Percentiles rank a stretch among this genome's conserved stretches.
These are phyloP conservation scores for Bursaphelenchus mucronatus DNA, from an alignment of 1,140 invertebrate species.

Conservation along the genomic window DNA sequence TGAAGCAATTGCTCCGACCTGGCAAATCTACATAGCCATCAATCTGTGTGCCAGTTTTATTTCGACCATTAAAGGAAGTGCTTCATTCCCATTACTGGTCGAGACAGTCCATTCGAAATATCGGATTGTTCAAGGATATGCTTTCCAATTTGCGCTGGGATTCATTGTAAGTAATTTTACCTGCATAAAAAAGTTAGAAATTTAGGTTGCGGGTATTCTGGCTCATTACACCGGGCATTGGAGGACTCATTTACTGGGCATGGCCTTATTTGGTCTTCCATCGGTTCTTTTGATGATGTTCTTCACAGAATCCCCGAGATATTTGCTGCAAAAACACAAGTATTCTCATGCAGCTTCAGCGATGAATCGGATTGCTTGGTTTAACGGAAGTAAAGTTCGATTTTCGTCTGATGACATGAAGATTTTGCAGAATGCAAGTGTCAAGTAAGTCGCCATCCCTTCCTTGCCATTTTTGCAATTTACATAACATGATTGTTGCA, in stretches of 20 bases:
- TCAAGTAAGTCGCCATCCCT: constrained; percentile 6
- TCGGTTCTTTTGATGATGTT: constrained; percentile 23
- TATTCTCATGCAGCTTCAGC: constrained; percentile 28
- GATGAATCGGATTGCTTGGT: constrained; percentile 36
- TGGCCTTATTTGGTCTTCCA: constrained; percentile 29
- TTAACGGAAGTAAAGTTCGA: constrained; percentile 24
- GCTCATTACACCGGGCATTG: constrained; percentile 27
- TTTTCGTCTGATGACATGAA: constrained; percentile 33
- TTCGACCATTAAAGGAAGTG: constrained; percentile 17
- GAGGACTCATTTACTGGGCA: constrained; percentile 26
- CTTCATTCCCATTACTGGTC: constrained; percentile 36
- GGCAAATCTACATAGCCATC: constrained; percentile 29
- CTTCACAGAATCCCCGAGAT: constrained; percentile 33
- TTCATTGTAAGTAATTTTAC: constrained; percentile 28
- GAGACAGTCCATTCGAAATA: constrained; percentile 39
- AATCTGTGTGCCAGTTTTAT: constrained; percentile 26
- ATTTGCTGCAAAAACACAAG: constrained; percentile 28
- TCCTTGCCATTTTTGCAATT: background rate
- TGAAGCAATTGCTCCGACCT: constrained; percentile 28
- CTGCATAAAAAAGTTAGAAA: background rate
- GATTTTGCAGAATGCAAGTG: constrained; percentile 18
- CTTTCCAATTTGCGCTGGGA: constrained; percentile 34
- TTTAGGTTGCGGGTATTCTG: constrained; percentile 34
- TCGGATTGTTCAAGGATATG: constrained; percentile 35
- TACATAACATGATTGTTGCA: constrained; percentile 12